phyloP scores from a whole-genome alignment of 1,140 invertebrate genomes.

The Chelonus insularis region DNA sequence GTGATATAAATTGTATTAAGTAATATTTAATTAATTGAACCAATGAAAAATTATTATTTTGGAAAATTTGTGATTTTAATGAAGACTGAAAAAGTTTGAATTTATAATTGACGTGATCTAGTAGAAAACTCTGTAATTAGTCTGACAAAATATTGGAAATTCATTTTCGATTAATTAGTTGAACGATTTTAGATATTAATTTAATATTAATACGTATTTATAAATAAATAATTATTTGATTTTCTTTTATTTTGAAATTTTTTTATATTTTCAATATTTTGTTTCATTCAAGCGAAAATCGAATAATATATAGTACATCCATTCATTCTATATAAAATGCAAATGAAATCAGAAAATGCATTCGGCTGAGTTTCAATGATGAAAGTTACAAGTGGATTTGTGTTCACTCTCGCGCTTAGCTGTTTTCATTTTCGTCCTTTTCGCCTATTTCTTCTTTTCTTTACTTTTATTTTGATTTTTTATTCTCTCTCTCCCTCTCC shows the following conservation, averaged over 20 bases:
- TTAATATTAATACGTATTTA: no score
- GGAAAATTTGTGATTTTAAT: no score
- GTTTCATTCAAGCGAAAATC: not conserved
- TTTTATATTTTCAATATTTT: not conserved
- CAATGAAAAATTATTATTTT: no score
- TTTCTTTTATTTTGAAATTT: not conserved
- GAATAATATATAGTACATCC: conserved; percentile 5
- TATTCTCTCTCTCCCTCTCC: not conserved
- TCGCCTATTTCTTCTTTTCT: not conserved
- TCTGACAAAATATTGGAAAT: no score
- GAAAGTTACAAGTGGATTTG: conserved; percentile 26
- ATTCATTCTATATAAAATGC: conserved; percentile 16
- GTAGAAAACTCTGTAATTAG: no score
- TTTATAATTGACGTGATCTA: no score
- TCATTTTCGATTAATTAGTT: no score
- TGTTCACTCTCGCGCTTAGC: conserved; percentile 11
- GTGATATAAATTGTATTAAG: no score
- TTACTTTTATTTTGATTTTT: conserved; percentile 16
- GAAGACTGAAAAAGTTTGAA: no score
- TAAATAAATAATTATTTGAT: not conserved
- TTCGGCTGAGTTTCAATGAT: conserved; percentile 13
- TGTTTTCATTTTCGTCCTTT: not conserved
- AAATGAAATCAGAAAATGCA: conserved; percentile 23
- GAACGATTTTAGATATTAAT: no score
- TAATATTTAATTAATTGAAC: no score